Percentiles rank a stretch among this genome's conserved stretches.
These are phyloP conservation scores for Echeneis naucrates DNA, from an alignment of 2,797 vertebrate species.

Conservation along the genomic window DNA sequence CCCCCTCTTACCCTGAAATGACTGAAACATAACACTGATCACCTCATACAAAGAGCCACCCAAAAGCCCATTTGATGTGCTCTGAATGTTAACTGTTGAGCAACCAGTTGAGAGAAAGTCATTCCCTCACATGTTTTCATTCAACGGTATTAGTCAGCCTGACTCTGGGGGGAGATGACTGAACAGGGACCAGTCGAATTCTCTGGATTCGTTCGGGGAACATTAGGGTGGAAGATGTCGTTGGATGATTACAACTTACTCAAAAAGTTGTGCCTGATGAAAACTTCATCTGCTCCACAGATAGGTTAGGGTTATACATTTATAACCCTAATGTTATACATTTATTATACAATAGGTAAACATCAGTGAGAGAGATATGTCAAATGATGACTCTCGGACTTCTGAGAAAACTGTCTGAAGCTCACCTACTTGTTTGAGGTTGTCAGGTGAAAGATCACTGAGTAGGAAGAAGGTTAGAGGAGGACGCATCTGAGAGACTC, in stretches of 20 bases:
- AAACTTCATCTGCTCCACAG: too few species aligned
- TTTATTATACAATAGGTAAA: too few species aligned
- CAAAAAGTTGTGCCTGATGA: too few species aligned
- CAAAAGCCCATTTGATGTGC: not conserved
- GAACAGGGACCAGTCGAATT: not conserved
- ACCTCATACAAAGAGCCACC: slow-evolving; percentile 3
- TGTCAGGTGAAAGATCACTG: too few species aligned
- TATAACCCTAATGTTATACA: too few species aligned
- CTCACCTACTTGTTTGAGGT: too few species aligned
- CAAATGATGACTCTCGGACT: too few species aligned
- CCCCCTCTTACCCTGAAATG: not conserved
- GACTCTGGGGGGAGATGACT: not conserved
- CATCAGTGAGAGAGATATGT: too few species aligned
- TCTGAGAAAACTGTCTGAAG: too few species aligned
- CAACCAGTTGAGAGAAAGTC: not conserved
- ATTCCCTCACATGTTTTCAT: not conserved
- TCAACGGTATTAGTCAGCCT: slow-evolving; percentile 2
- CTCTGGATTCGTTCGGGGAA: not conserved
- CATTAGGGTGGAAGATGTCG: not conserved
- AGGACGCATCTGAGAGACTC: too few species aligned
- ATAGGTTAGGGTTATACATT: too few species aligned
- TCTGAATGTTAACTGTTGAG: slow-evolving; percentile 1
- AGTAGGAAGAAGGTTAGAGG: too few species aligned
- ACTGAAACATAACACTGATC: not conserved
- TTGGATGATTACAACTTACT: not conserved